Evolutionary conservation across 2,113 vertebrate genomes (phyloP).

Genomic region (Miniopterus natalensis): DNA sequence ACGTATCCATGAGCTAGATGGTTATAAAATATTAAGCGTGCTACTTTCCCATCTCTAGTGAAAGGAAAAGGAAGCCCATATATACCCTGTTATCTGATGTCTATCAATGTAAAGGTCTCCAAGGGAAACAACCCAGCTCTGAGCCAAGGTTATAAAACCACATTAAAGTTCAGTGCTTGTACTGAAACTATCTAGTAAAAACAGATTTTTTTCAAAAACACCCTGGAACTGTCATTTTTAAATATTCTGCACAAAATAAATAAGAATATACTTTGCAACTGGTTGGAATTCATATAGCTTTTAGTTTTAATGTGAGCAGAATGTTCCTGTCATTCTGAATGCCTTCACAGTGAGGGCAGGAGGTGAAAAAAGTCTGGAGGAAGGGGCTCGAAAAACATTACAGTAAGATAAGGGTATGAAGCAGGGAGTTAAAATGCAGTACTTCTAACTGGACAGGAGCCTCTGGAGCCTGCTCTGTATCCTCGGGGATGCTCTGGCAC

Average conservation of each 20-base stretch:
- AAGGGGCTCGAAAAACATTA: not conserved
- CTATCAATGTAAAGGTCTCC: not conserved
- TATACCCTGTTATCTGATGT: not conserved
- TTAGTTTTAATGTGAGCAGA: not conserved
- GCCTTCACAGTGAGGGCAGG: not conserved
- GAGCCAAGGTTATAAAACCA: slow-evolving; percentile 17
- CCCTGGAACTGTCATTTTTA: not conserved
- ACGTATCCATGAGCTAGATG: not conserved
- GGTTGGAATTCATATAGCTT: not conserved
- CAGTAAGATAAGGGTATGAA: not conserved
- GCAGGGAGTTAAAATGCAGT: not conserved
- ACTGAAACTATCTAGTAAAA: not conserved
- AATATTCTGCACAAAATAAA: not conserved
- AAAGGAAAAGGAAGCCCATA: not conserved
- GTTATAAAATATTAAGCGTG: not conserved
- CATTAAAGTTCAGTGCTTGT: not conserved
- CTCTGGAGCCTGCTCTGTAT: not conserved
- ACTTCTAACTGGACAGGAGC: not conserved
- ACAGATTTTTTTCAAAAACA: not conserved
- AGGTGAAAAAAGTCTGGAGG: not conserved
- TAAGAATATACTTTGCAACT: not conserved
- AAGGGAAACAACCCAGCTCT: slow-evolving; percentile 28
- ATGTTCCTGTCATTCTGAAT: not conserved
- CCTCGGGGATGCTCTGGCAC: not conserved
- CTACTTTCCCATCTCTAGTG: not conserved